These are phyloP conservation scores for Acanthoscelides obtectus DNA, from an alignment of 2,888 invertebrate genomes.

Conservation along the genomic window DNA sequence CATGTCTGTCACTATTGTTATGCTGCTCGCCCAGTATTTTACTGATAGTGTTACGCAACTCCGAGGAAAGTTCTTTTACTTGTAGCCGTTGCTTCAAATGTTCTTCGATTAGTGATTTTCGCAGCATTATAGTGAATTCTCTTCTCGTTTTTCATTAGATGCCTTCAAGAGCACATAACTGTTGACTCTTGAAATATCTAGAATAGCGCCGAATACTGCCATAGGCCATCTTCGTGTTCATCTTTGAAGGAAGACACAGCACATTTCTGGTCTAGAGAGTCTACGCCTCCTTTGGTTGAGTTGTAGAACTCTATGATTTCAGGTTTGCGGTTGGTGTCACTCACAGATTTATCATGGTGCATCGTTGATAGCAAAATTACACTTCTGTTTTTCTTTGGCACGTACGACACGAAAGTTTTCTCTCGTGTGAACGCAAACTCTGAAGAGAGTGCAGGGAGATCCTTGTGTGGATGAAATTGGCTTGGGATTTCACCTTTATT, in stretches of 20 bases:
- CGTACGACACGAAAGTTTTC: slow-evolving; percentile 6
- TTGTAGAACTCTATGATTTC: neutral
- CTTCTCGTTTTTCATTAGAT: too few relatives aligned
- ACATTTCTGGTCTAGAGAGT: neutral
- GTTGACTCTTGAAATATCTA: neutral
- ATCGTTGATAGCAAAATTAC: slow-evolving; percentile 22
- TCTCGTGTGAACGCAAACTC: slow-evolving; percentile 24
- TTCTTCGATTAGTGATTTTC: too few relatives aligned
- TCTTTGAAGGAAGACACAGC: neutral
- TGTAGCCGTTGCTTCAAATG: too few relatives aligned
- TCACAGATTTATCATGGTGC: slow-evolving; percentile 22
- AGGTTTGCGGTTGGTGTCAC: neutral
- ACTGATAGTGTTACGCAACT: too few relatives aligned
- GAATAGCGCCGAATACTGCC: neutral
- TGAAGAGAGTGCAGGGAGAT: slow-evolving; percentile 4
- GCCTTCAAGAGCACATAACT: neutral
- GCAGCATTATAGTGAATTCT: too few relatives aligned
- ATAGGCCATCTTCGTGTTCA: neutral
- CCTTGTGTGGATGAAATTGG: slow-evolving; percentile 14
- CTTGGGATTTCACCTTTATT: slow-evolving; percentile 18
- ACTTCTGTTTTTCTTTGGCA: too few relatives aligned
- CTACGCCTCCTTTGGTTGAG: too few relatives aligned
- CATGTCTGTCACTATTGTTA: too few relatives aligned
- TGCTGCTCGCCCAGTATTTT: too few relatives aligned
- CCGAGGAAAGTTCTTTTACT: too few relatives aligned